Evolutionary conservation across 35 echinoderm and acorn worm species (phyloP), one percentile per base, ranked within the genome.

Genomic region (Acanthaster planci): DNA sequence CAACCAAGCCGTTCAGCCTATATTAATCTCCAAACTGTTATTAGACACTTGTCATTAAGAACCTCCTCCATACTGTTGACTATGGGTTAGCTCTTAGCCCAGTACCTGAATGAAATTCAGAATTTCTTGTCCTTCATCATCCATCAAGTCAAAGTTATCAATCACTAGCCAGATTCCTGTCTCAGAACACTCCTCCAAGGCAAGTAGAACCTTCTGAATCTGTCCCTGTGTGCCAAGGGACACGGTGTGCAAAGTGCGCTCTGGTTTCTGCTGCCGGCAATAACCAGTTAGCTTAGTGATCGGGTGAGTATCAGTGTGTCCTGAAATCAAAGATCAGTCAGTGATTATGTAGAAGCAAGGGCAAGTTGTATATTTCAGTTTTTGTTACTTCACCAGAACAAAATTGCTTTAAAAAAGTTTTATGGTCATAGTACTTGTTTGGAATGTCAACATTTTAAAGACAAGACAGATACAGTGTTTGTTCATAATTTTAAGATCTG

Each of bases 131-230:
- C 55, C 85, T 87, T 89, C 87, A 12, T 89, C 52, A 5, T 67
- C 56, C 5, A 89, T 88, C 17, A 88, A 60, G 35, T 98, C 91
- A 77, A 88, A 93, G 68, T 98, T 98, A 38, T 91, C 88, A 22
- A 98, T 72, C 22, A 98, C 40, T 34, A 94, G 58, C 95, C 95
- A 98, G 14, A 94, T 68, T 37, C 95, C 95, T 51, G 36, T 77
- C 17, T 19, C 2, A 54, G 85, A 59, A 34, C 95, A 93, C 8
- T 91, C 79, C 37, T 89, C 82, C 21, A 98, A 10, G 32, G 90
- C 82, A 64, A 38, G 76, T 0, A 83, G 68, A 27, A 85, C 91
- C 82, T 80, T 37, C 5, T 51, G 37, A 31, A 92, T 80, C 81
- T 94, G 95, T 39, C 50, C 53, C 23, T 56, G 1, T 15, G 86